Base-by-base conservation (phyloP, 2,797 vertebrate species). In the Aulostomus chinensis region DNA sequence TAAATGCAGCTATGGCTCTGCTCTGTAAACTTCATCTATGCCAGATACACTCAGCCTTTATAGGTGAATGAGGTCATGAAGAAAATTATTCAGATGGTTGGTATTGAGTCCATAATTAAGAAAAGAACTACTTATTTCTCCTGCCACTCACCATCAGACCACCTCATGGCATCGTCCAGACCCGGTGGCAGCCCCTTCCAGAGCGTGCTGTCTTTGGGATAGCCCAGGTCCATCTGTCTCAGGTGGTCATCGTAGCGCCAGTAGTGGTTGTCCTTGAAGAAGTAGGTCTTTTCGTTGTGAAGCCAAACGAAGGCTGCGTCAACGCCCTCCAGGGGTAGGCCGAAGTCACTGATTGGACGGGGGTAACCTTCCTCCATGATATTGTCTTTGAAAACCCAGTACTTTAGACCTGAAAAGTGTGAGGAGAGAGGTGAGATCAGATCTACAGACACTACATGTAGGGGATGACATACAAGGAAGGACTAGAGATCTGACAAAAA, bases 321-420 rank as follows among this genome's bases (percentile, higher is more conserved):
- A 1, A 99, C 83, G 5, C 93, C 93, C 14, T 94, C 95, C 1
- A 57, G 63, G 0, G 97, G 94, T 12, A 99, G 86, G 38, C 97
- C 94, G 0, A 98, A 97, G 88, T 99, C 97, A 0, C 90, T 94
- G 83, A 97, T 89, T 0, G 92, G 92, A 35, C 97, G 91, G 0
- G 97, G 97, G 77, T 94, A 98, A 18, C 96, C 96, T 73, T 98
- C 96, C 71, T 99, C 96, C 33, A 95, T 93, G 0, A 92, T 95
- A 41, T 95, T 99, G 82, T 98, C 97, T 82, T 96, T 97, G 76
- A 99, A 99, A 32, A 99, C 85, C 97, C 97, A 99, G 71, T 99
- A 99, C 60, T 94, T 94, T 37, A 92, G 86, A 80, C 94, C 97
- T 99, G 84, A 52, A 32, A 18, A n/a, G 5, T 10, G 25, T 15